Evolutionary conservation across 2,113 vertebrate species (phyloP).

Genomic region (Salminus brasiliensis): DNA sequence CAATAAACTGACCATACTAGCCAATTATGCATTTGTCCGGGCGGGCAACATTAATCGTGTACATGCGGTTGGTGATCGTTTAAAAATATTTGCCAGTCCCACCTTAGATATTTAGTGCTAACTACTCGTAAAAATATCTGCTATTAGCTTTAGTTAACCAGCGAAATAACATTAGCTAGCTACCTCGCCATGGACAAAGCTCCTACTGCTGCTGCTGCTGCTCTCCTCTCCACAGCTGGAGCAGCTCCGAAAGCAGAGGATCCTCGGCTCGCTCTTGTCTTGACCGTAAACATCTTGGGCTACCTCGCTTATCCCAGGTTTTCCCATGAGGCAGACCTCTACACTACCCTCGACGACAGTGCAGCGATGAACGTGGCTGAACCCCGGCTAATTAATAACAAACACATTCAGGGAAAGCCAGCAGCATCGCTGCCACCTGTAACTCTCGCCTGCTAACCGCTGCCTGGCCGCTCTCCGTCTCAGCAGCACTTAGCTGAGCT

Average conservation of each 20-base stretch:
- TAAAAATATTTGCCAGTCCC: too few species aligned
- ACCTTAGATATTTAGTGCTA: too few species aligned
- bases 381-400: background rate
- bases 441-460: constrained; percentile 5
- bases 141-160: too few species aligned
- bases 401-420: background rate
- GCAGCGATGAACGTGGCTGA: background rate
- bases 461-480: background rate
- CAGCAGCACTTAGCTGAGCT: too few species aligned
- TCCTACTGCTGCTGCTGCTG: too few species aligned
- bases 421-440: constrained; percentile 16
- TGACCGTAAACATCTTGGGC: background rate
- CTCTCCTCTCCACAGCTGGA: constrained; percentile 20
- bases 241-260: background rate
- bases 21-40: too few species aligned
- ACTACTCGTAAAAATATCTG: too few species aligned
- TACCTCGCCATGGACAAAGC: background rate
- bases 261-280: background rate
- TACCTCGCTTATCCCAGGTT: background rate
- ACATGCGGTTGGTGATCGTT: too few species aligned
- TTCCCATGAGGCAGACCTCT: background rate
- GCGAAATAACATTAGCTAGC: too few species aligned
- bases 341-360: background rate
- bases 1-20: too few species aligned
- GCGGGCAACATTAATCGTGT: too few species aligned